Base-by-base conservation (phyloP, 2,888 invertebrate genomes). In the Oxystoma pomonae region DNA sequence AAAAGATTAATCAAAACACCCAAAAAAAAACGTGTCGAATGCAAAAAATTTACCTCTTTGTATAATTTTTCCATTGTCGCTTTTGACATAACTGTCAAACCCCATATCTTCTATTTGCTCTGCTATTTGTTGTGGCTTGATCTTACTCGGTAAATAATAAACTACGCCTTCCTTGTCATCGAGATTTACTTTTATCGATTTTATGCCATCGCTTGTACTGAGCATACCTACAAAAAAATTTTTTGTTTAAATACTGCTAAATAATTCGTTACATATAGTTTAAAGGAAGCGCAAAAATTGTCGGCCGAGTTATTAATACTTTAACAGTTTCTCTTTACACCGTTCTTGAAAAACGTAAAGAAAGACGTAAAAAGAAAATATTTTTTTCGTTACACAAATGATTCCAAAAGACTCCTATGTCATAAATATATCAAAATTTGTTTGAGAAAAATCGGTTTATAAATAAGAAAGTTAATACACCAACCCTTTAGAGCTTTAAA, bases 71-170 rank as follows among this genome's bases (percentile, higher is more conserved):
- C 80, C 80, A 60, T 83, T 77, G 1, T 81, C 70, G 57, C 78
- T 76, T 66, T 81, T 81, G 0, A 87, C 79, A 59, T 77, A 80
- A 0, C 91, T 89, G 59, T 88, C 89, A 75, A 94, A 94, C 0
- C 94, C 94, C 84, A 94, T 88, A 66, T 90, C 90, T 71, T 90
- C 87, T 52, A 95, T 88, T 61, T 84, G 83, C 63, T 87, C 86
- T 0, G 86, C 86, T 60, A 95, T 83, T 67, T 85, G 80, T 7
- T 81, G 80, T 0, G 89, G 81, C 1, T 83, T 82, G 5, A 87
- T 73, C 16, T 82, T 72, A 0, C 73, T 78, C 0, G 82, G 77
- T 65, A 83, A 77, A 77, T 85, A 90, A 16, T 83, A 81, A 20
- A 94, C 85, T 1, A 78, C 81, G 0, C 90, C 94, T 63, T 84